A percentile compares a stretch with the other conserved stretches of the same genome.
phyloP scores from a whole-genome alignment of 1,140 invertebrate genomes.

The Notospermus geniculatus region DNA sequence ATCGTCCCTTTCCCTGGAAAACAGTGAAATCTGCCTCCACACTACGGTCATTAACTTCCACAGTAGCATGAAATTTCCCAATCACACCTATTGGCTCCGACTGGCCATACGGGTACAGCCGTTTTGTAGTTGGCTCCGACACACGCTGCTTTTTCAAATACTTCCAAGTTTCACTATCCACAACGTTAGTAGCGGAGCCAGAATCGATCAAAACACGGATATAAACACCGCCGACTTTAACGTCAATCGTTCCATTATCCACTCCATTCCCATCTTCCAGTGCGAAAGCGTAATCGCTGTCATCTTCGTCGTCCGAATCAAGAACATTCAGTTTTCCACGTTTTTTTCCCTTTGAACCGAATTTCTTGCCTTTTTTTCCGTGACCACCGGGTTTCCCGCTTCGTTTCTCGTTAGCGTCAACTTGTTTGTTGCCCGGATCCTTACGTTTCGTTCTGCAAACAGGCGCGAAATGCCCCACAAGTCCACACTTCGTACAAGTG shows the following conservation, averaged over 20 bases:
- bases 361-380: constrained; percentile 13
- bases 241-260: not conserved
- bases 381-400: not conserved
- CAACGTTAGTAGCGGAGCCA: constrained; percentile 11
- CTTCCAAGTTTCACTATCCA: constrained; percentile 11
- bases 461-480: too few relatives aligned
- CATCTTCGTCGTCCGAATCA: not conserved
- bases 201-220: constrained; percentile 15
- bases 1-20: constrained; percentile 1
- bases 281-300: not conserved
- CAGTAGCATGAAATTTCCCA: constrained; percentile 13
- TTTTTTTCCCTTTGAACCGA: not conserved
- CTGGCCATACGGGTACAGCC: constrained; percentile 17
- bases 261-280: not conserved
- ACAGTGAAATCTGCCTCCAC: constrained; percentile 10
- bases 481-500: too few relatives aligned
- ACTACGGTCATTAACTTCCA: not conserved
- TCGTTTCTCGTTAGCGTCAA: too few relatives aligned
- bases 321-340: not conserved
- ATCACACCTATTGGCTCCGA: constrained; percentile 13
- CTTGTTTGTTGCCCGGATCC: too few relatives aligned
- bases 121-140: constrained; percentile 1
- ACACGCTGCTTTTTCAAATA: constrained; percentile 10
- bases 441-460: too few relatives aligned
- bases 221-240: constrained; percentile 2